Conservation (phyloP, 2,113 vertebrate species). For the Narcine bancroftii region DNA sequence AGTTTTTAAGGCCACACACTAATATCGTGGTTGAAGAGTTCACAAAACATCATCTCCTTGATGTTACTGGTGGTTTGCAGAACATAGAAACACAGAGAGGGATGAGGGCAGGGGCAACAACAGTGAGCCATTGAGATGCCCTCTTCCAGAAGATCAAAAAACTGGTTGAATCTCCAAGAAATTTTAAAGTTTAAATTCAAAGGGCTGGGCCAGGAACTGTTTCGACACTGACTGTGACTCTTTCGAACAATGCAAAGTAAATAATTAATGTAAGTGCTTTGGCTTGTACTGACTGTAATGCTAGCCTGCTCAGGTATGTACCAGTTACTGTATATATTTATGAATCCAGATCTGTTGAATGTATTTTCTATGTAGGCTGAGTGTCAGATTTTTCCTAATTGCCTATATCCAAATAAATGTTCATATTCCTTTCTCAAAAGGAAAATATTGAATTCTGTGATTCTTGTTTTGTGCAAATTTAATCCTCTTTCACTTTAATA, state of each 20-base stretch:
- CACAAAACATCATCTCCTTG: not conserved
- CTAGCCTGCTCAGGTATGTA: not conserved
- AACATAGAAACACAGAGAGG: not conserved
- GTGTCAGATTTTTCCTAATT: not conserved
- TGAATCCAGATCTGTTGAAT: not conserved
- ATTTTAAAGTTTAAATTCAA: too few relatives aligned
- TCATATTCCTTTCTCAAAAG: not conserved
- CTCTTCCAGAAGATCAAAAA: not conserved
- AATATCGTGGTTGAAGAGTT: not conserved
- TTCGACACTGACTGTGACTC: not conserved
- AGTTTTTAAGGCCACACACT: not conserved
- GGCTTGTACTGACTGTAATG: not conserved
- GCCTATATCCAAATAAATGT: constrained; percentile 10
- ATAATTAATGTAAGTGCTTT: constrained; percentile 11
- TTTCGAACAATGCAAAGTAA: not conserved
- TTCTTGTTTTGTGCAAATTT: not conserved
- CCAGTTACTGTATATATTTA: not conserved
- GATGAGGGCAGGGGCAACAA: not conserved
- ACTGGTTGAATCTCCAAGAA: not conserved
- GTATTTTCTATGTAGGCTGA: constrained; percentile 2
- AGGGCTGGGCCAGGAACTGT: not conserved
- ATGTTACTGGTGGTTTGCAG: not conserved
- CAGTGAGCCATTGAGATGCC: too few relatives aligned
- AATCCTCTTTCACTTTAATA: not conserved
- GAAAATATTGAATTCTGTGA: constrained; percentile 7